phyloP scores from a whole-genome alignment of 2,113 vertebrate species.

The Podarcis cretensis region DNA sequence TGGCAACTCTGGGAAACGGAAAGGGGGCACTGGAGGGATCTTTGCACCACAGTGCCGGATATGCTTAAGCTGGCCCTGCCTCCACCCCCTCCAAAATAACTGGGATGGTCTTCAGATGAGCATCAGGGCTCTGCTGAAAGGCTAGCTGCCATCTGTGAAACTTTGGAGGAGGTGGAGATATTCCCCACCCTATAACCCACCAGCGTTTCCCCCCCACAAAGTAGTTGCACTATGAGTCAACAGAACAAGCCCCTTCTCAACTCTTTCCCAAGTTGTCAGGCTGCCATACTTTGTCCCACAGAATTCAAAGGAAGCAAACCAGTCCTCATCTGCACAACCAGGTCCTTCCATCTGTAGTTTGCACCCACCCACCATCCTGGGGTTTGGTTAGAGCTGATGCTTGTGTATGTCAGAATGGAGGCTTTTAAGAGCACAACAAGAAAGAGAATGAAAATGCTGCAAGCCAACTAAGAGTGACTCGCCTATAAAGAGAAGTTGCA shows the following conservation, averaged over 20 bases:
- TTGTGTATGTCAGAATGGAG: background rate
- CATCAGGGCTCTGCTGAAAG: background rate
- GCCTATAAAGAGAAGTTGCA: no score
- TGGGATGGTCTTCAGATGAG: background rate
- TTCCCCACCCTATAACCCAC: no score
- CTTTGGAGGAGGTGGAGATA: background rate
- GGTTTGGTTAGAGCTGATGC: background rate
- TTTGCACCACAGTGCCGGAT: no score
- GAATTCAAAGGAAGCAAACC: background rate
- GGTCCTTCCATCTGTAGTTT: background rate
- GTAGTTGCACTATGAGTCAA: background rate
- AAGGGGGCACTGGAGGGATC: no score
- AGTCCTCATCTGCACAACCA: background rate
- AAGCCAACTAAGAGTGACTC: no score
- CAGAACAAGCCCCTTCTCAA: background rate
- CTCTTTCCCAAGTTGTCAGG: background rate
- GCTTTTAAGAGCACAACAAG: background rate
- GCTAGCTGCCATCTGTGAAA: background rate
- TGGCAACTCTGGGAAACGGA: no score
- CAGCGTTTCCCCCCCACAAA: background rate
- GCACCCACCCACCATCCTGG: background rate
- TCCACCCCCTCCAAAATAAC: no score
- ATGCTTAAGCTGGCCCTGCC: no score
- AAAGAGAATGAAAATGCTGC: background rate
- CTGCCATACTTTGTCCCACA: background rate